A percentile compares a stretch with the other conserved stretches of the same genome.
Evolutionary conservation across 2,888 invertebrate genomes (phyloP).

Genomic region (Branchipolynoe longqiensis): DNA sequence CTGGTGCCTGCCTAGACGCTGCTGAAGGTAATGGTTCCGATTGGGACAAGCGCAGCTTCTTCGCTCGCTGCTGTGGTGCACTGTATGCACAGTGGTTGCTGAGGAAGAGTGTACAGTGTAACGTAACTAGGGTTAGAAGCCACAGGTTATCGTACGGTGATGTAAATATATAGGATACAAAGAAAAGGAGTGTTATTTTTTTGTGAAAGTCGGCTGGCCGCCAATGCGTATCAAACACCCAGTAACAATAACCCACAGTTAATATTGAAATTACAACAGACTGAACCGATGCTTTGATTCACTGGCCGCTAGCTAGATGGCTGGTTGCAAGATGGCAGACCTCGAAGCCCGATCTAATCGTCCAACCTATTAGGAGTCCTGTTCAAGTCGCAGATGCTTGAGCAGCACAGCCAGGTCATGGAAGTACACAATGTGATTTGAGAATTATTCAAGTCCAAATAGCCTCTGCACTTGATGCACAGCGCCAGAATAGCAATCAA

Average conservation of each 20-base stretch:
- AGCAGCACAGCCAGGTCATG: neutral
- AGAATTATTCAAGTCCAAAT: too few relatives aligned
- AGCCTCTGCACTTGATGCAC: too few relatives aligned
- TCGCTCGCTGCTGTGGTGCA: neutral
- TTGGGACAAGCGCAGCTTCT: too few relatives aligned
- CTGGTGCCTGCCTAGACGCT: neutral
- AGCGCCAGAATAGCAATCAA: too few relatives aligned
- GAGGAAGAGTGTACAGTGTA: slow-evolving; percentile 26
- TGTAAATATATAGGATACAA: slow-evolving; percentile 44
- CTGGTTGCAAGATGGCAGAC: neutral
- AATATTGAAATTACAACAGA: neutral
- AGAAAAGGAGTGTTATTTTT: slow-evolving; percentile 46
- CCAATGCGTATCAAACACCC: neutral
- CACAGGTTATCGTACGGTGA: neutral
- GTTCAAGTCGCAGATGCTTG: neutral
- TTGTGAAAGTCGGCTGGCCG: slow-evolving; percentile 34
- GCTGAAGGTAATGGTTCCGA: slow-evolving; percentile 8
- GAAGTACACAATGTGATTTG: too few relatives aligned
- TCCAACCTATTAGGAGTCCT: neutral
- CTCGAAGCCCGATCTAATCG: neutral
- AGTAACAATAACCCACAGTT: neutral
- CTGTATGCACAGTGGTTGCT: slow-evolving; percentile 24
- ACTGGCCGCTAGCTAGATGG: neutral
- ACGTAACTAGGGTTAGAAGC: neutral
- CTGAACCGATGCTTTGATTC: neutral